Conservation (phyloP, 1,140 invertebrate genomes). For the Odontomachus brunneus region DNA sequence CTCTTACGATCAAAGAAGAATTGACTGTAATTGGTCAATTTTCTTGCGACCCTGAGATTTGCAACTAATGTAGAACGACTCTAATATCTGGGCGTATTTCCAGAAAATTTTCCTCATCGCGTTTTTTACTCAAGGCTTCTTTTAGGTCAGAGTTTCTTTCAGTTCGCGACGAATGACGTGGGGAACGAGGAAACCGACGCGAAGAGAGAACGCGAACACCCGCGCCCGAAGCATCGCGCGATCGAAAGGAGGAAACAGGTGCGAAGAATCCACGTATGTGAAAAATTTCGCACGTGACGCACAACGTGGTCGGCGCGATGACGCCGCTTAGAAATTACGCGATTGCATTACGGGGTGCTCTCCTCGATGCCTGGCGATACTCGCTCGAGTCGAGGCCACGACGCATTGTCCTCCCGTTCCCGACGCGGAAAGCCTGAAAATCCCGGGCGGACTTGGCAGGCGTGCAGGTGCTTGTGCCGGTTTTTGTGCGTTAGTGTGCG, state of each 20-base stretch:
- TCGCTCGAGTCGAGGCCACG: not conserved
- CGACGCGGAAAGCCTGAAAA: constrained; percentile 33
- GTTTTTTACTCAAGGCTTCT: not conserved
- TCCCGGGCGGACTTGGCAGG: constrained; percentile 35
- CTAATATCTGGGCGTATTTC: too few species aligned
- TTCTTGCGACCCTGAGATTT: too few species aligned
- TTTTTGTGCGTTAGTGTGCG: too few species aligned
- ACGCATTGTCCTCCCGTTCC: constrained; percentile 14
- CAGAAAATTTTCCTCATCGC: not conserved
- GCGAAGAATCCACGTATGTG: not conserved
- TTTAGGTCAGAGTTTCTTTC: not conserved
- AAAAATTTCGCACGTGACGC: constrained; percentile 27
- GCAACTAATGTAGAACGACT: too few species aligned
- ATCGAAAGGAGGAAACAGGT: too few species aligned
- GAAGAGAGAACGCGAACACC: not conserved
- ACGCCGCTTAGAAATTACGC: constrained; percentile 15
- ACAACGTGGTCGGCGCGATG: not conserved
- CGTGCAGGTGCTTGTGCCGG: not conserved
- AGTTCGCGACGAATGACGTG: too few species aligned
- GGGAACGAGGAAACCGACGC: not conserved
- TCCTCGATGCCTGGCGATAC: not conserved
- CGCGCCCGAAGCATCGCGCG: too few species aligned
- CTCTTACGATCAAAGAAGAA: too few species aligned
- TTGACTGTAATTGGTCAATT: too few species aligned
- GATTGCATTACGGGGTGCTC: constrained; percentile 15